A percentile compares a stretch with the other conserved stretches of the same genome.
Conservation (phyloP, 2,888 invertebrate genomes). For the Noctua janthe region DNA sequence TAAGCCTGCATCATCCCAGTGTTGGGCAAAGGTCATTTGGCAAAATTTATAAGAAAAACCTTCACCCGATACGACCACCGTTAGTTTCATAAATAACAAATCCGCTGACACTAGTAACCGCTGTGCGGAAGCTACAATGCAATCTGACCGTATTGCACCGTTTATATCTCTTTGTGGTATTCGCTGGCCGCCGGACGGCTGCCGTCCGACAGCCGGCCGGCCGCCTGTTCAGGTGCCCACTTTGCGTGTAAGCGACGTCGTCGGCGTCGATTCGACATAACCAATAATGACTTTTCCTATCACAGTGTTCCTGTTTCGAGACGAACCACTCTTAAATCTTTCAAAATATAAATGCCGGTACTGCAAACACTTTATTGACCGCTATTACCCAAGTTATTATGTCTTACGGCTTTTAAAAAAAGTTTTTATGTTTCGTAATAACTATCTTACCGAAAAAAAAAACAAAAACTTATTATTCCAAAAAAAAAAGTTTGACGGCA, state of each 20-base stretch:
- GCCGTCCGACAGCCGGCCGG: conserved; percentile 3
- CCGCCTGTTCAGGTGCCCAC: conserved; percentile 24
- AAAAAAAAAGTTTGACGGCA: background rate
- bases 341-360: background rate
- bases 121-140: conserved; percentile 23
- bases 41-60: background rate
- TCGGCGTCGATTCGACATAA: conserved; percentile 16
- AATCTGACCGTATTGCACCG: conserved; percentile 41
- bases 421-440: background rate
- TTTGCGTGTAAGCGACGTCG: conserved; percentile 16
- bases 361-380: background rate
- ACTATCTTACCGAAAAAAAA: background rate
- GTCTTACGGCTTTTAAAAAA: background rate
- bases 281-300: conserved; percentile 13
- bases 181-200: conserved; percentile 17
- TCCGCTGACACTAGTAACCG: conserved; percentile 39
- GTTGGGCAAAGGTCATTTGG: background rate
- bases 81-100: conserved; percentile 44
- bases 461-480: background rate
- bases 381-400: background rate
- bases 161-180: conserved; percentile 57
- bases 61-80: background rate
- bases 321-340: background rate
- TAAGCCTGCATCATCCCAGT: background rate
- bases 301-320: background rate